A percentile compares a stretch with the other conserved stretches of the same genome.
Evolutionary conservation across 1,140 invertebrate genomes (phyloP).

Genomic region (Polypedilum pembai): DNA sequence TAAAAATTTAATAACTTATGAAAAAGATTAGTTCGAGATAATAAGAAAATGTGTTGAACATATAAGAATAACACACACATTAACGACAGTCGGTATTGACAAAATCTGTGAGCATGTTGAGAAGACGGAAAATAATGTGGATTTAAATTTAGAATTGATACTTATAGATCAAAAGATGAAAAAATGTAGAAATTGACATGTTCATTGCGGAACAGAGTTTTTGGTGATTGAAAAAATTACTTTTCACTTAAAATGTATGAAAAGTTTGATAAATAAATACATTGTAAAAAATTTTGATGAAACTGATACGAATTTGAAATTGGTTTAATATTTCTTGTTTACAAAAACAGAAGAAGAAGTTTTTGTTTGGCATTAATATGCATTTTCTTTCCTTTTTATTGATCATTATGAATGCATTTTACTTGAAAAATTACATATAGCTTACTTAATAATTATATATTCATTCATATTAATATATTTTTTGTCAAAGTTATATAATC

Average conservation of each 20-base stretch:
- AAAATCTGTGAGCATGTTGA: slow-evolving; percentile 64
- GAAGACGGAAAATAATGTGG: slow-evolving; percentile 73
- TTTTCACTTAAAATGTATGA: slow-evolving; percentile 62
- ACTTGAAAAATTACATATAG: no score
- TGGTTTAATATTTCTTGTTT: no score
- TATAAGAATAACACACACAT: slow-evolving; percentile 51
- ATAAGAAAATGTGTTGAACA: slow-evolving; percentile 65
- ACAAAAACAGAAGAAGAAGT: no score
- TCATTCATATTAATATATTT: no score
- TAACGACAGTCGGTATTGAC: slow-evolving; percentile 56
- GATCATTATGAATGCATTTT: no score
- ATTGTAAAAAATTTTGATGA: slow-evolving; percentile 56
- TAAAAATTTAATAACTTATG: slow-evolving; percentile 86
- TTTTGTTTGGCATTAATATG: no score
- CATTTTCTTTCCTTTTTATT: no score
- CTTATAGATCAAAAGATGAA: slow-evolving; percentile 48
- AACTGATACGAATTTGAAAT: slow-evolving; percentile 56
- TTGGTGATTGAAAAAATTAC: no score
- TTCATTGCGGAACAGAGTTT: no score
- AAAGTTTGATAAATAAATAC: slow-evolving; percentile 71
- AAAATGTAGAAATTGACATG: slow-evolving; percentile 43
- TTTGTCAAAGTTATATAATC: no score
- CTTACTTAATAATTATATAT: no score
- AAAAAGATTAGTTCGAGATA: slow-evolving; percentile 57
- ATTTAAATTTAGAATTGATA: slow-evolving; percentile 58